Conservation (phyloP, 2,888 invertebrate species). For the Oscheius sp. region DNA sequence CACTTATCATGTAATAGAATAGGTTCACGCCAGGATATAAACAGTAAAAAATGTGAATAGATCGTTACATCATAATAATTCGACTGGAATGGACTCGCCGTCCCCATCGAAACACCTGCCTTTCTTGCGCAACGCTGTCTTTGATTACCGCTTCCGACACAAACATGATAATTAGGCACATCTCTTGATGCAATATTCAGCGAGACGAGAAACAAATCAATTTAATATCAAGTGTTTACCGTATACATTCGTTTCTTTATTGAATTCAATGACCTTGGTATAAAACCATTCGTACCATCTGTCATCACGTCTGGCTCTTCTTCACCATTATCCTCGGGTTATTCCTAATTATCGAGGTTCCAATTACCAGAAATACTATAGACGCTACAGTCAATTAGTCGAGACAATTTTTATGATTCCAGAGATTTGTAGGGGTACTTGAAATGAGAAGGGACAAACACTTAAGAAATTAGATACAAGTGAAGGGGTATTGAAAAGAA, state of each 20-base stretch:
- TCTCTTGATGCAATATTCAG: background rate
- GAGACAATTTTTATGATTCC: background rate
- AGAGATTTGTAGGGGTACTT: background rate
- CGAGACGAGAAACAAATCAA: background rate
- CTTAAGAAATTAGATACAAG: background rate
- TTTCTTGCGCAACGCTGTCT: constrained; percentile 2
- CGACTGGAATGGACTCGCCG: constrained; percentile 5
- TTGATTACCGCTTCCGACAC: constrained; percentile 19
- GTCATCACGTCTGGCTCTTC: constrained; percentile 23
- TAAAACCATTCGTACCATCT: constrained; percentile 24
- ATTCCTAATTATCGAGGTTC: constrained; percentile 28
- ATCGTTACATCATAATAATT: background rate
- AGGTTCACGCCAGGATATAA: constrained; percentile 19
- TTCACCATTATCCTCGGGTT: constrained; percentile 19
- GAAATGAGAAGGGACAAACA: background rate
- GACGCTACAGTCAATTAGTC: constrained; percentile 23
- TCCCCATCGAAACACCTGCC: constrained; percentile 4
- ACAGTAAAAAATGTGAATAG: background rate
- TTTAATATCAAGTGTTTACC: constrained; percentile 5
- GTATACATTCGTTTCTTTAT: constrained; percentile 20
- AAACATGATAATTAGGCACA: constrained; percentile 16
- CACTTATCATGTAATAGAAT: constrained; percentile 24
- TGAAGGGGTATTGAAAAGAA: background rate
- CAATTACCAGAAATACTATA: constrained; percentile 24
- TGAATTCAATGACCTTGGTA: constrained; percentile 10